Percentiles rank a stretch among this genome's conserved stretches.
These are phyloP conservation scores for Trissonchulus latispiculum DNA, from an alignment of 2,888 invertebrate genomes.

Conservation along the genomic window DNA sequence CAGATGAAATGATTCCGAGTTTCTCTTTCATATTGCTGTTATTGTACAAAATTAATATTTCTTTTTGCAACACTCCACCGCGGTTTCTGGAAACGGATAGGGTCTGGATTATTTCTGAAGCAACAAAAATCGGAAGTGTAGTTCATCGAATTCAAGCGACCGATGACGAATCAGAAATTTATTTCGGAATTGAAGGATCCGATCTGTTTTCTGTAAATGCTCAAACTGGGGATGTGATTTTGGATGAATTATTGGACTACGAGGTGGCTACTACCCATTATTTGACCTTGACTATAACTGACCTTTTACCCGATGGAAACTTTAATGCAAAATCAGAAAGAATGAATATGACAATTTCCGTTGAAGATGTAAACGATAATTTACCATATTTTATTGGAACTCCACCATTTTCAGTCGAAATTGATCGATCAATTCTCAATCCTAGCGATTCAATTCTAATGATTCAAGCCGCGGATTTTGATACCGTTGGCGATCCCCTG, in stretches of 20 bases:
- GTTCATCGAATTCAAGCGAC: neutral
- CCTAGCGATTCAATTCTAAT: neutral
- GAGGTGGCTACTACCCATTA: neutral
- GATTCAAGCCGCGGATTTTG: neutral
- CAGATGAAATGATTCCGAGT: no score
- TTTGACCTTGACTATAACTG: neutral
- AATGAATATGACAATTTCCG: neutral
- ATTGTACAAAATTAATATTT: no score
- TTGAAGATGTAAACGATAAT: neutral
- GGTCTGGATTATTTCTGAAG: neutral
- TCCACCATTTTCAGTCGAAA: neutral
- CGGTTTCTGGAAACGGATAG: neutral
- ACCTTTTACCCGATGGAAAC: neutral
- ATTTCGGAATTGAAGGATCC: neutral
- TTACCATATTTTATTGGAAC: neutral
- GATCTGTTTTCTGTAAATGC: neutral
- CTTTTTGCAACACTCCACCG: neutral
- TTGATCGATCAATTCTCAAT: no score
- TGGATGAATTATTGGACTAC: neutral
- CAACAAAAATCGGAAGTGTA: neutral
- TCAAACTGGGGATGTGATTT: neutral
- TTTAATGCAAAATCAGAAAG: neutral
- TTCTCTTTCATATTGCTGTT: no score
- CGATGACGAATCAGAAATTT: neutral
- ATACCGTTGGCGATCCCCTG: neutral